A percentile compares a stretch with the other conserved stretches of the same genome.
These are phyloP conservation scores for Triplophysa dalaica DNA, from an alignment of 2,113 vertebrate species.

Conservation along the genomic window DNA sequence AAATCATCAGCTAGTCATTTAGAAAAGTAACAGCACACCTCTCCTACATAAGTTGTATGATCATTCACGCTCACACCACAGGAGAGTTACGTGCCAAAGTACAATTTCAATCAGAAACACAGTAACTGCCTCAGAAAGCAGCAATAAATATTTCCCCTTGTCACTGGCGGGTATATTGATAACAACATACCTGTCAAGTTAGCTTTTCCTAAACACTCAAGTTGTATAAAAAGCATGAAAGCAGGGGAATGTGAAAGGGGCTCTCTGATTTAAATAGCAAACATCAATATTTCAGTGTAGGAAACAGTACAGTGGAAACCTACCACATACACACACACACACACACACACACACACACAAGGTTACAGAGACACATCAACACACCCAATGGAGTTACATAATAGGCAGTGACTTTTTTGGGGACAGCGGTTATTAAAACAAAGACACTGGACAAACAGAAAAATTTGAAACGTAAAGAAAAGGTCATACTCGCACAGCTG, in stretches of 20 bases:
- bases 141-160: background rate
- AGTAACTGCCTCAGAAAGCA: too few species aligned
- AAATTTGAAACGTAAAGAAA: background rate
- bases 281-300: slow-evolving; percentile 39
- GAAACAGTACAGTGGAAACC: background rate
- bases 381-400: slow-evolving; percentile 35
- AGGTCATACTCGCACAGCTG: background rate
- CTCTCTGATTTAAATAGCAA: slow-evolving; percentile 19
- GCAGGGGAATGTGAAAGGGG: slow-evolving; percentile 6
- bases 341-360: background rate
- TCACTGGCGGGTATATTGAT: background rate
- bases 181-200: background rate
- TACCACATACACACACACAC: slow-evolving; percentile 15
- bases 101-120: too few species aligned
- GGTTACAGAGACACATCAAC: slow-evolving; percentile 24
- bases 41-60: too few species aligned
- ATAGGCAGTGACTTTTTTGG: background rate
- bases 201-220: background rate
- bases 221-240: slow-evolving; percentile 11
- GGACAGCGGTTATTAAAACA: background rate
- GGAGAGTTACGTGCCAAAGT: too few species aligned
- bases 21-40: too few species aligned
- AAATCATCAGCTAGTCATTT: too few species aligned
- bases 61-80: too few species aligned
- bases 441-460: background rate